These are phyloP conservation scores for Drosophila nigromelanica DNA, from an alignment of 1,140 invertebrate genomes.

Conservation along the genomic window DNA sequence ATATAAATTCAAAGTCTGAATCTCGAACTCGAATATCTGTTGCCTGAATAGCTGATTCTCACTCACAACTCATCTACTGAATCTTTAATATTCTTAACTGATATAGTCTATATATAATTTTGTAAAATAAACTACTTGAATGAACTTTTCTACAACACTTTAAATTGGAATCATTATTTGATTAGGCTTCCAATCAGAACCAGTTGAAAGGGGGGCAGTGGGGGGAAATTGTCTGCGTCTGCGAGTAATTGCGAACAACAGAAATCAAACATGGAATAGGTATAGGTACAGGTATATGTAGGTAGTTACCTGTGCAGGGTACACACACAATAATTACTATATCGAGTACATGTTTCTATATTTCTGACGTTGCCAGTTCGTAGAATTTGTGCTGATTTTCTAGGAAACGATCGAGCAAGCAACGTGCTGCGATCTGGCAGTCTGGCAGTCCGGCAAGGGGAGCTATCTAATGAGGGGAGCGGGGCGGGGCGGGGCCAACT, in stretches of 20 bases:
- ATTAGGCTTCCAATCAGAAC: background rate
- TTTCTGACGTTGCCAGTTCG: conserved; percentile 45
- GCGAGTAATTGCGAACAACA: conserved; percentile 12
- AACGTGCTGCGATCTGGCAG: conserved; percentile 61
- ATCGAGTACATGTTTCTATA: conserved; percentile 12
- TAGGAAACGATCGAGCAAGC: conserved; percentile 49
- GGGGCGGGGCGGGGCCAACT: background rate
- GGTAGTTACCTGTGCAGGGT: too few relatives aligned
- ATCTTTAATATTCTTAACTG: too few relatives aligned
- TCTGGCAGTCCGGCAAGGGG: conserved; percentile 16
- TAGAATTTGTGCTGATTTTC: conserved; percentile 68
- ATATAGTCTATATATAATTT: too few relatives aligned
- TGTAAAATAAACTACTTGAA: background rate
- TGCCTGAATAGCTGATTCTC: too few relatives aligned
- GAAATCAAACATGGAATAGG: conserved; percentile 14
- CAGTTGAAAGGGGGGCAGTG: too few relatives aligned
- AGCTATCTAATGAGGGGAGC: background rate
- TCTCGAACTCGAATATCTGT: too few relatives aligned
- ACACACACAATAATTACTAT: background rate
- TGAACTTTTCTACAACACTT: background rate
- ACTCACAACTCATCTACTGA: too few relatives aligned
- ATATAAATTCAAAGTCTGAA: too few relatives aligned
- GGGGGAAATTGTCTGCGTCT: background rate
- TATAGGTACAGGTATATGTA: conserved; percentile 2
- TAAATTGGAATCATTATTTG: background rate